Conservation (phyloP, 2,113 vertebrate genomes). For the Podarcis raffonei region DNA sequence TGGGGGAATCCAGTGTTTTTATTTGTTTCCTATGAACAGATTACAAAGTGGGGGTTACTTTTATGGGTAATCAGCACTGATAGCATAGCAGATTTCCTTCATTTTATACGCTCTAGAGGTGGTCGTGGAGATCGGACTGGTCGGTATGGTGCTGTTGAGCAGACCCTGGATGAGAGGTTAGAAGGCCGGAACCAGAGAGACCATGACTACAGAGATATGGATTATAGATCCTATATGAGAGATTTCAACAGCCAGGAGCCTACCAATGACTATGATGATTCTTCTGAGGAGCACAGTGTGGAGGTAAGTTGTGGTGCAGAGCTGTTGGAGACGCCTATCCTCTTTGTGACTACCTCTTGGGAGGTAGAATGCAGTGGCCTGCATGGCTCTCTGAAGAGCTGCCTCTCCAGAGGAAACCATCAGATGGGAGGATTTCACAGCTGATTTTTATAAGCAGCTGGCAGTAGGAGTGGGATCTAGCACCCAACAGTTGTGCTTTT, state of each 20-base stretch:
- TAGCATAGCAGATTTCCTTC: neutral
- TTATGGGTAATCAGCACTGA: too few species aligned
- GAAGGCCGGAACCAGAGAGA: conserved; percentile 72
- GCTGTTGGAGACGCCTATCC: neutral
- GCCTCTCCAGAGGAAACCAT: conserved; percentile 41
- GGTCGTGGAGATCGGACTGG: conserved; percentile 86
- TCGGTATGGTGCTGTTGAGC: conserved; percentile 79
- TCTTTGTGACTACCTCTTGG: neutral
- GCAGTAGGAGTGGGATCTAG: neutral
- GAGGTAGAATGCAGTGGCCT: neutral
- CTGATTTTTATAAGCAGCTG: neutral
- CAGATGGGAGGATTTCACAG: neutral
- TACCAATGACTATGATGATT: conserved; percentile 65
- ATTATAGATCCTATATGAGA: conserved; percentile 67
- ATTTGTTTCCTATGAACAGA: neutral
- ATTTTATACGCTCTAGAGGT: conserved; percentile 67
- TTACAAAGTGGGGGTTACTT: neutral
- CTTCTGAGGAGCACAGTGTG: conserved; percentile 69
- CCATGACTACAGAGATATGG: conserved; percentile 89
- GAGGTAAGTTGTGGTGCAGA: conserved; percentile 47
- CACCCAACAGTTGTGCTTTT: neutral
- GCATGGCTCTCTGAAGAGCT: neutral
- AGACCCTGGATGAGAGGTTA: conserved; percentile 56
- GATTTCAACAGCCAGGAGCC: conserved; percentile 75
- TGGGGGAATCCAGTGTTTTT: too few species aligned